Conservation (phyloP, 2,113 vertebrate species). For the Pipra filicauda region DNA sequence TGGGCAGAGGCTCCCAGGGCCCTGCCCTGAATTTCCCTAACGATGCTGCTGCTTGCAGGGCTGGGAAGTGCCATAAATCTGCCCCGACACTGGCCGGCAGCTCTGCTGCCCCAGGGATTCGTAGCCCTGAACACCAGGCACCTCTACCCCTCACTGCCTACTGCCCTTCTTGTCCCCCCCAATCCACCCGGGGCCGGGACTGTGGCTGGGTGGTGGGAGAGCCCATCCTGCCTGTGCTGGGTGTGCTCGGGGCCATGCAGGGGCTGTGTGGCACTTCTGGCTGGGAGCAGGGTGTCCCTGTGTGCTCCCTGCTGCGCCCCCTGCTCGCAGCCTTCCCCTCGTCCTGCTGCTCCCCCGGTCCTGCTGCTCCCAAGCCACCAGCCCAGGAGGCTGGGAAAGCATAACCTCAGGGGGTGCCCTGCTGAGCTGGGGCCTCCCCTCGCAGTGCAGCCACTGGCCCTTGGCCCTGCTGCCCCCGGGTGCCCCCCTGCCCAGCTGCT, state of each 20-base stretch:
- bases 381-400: background rate
- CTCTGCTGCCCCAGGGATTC: background rate
- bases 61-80: background rate
- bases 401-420: background rate
- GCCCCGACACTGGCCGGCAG: accelerated
- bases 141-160: too few relatives aligned
- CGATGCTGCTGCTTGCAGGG: background rate
- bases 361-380: background rate
- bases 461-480: accelerated
- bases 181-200: background rate
- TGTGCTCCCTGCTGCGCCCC: accelerated
- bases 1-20: background rate
- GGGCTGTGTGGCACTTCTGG: accelerated
- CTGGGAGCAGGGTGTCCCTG: accelerated
- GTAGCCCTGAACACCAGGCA: background rate
- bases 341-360: accelerated
- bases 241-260: accelerated
- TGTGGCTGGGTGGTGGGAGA: background rate
- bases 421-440: accelerated
- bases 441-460: accelerated
- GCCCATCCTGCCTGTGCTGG: accelerated
- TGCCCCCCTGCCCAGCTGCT: background rate
- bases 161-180: background rate
- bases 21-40: too few relatives aligned
- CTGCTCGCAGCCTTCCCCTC: background rate